Evolutionary conservation across 2,113 vertebrate species (phyloP), one percentile per base, ranked within the genome.

Genomic region (Mormyrus iriodes): DNA sequence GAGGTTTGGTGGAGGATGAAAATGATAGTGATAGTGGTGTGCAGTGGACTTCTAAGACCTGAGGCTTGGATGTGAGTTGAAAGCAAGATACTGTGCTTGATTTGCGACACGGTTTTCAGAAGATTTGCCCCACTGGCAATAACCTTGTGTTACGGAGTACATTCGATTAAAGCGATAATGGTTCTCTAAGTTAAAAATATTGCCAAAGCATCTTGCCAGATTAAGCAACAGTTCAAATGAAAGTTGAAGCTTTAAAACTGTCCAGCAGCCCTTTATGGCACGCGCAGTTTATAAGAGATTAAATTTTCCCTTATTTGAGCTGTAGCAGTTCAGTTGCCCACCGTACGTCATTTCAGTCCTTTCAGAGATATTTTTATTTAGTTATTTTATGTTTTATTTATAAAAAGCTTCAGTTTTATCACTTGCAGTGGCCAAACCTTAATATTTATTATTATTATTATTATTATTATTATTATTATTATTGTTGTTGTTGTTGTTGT

Each of bases 121-220:
- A 48, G 82, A 51, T 48, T 85, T 51, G 21, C 19, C 48, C 83
- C 83, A 15, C 83, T 49, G 83, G 44, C 83, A 85, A 85, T 85
- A 85, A 85, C 83, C 83, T 85, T 85, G 44, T 27, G 46, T 51
- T 51, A n/a, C n/a, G 0, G 83, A 85, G 83, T 51, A 85, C 83
- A 85, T 85, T 85, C 13, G 85, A 55, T 52, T 55, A 53, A 15
- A 19, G 6, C 21, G 51, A 51, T 86, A 86, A 58, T 55, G 48
- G 49, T 53, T 58, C 51, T 86, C 27, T 52, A 51, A 53, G 85
- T 86, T 53, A n/a, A 86, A 31, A 39, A 86, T 58, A 55, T 58
- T 53, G 51, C 85, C 49, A 53, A 35, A 31, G 51, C 12, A 86
- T 86, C 51, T 39, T 17, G 31, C 49, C 31, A 31, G 17, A 55